phyloP scores from a whole-genome alignment of 2,888 invertebrate genomes.

The Conchocele bisecta region DNA sequence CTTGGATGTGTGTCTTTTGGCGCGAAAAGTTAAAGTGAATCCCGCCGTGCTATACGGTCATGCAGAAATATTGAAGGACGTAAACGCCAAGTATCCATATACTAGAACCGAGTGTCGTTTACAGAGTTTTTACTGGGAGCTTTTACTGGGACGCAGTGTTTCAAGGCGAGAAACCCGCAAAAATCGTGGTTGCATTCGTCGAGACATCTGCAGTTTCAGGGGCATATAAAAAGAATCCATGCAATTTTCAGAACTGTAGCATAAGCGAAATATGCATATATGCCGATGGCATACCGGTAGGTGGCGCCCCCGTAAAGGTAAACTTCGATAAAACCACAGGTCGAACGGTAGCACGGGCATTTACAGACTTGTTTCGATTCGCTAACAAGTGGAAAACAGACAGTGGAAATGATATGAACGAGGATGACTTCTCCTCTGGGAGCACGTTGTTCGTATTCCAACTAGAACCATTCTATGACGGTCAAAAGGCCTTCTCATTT shows the following conservation, averaged over 20 bases:
- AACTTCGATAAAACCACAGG: slow-evolving; percentile 12
- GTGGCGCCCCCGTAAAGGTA: slow-evolving; percentile 20
- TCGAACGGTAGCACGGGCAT: slow-evolving; percentile 4
- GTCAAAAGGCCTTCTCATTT: too few species aligned
- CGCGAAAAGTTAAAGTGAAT: slow-evolving; percentile 6
- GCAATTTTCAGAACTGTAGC: slow-evolving; percentile 26
- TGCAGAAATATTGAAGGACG: slow-evolving; percentile 19
- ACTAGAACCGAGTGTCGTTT: slow-evolving; percentile 12
- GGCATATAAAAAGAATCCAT: slow-evolving; percentile 24
- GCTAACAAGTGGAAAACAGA: slow-evolving; percentile 19
- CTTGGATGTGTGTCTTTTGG: neutral
- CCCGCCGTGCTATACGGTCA: slow-evolving; percentile 29
- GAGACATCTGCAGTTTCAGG: slow-evolving; percentile 14
- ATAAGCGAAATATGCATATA: slow-evolving; percentile 21
- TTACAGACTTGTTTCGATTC: slow-evolving; percentile 13
- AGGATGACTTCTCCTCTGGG: slow-evolving; percentile 6
- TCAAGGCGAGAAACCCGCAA: slow-evolving; percentile 22
- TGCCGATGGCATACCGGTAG: slow-evolving; percentile 18
- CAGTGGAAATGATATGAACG: slow-evolving; percentile 6
- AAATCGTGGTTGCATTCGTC: slow-evolving; percentile 26
- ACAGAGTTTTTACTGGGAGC: slow-evolving; percentile 18
- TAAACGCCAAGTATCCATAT: slow-evolving; percentile 28
- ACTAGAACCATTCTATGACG: slow-evolving; percentile 14
- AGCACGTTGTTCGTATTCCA: slow-evolving; percentile 26
- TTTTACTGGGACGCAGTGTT: slow-evolving; percentile 37